Evolutionary conservation across 1,140 invertebrate genomes (phyloP), one percentile per base, ranked within the genome.

Genomic region (Platyscapa corneri): DNA sequence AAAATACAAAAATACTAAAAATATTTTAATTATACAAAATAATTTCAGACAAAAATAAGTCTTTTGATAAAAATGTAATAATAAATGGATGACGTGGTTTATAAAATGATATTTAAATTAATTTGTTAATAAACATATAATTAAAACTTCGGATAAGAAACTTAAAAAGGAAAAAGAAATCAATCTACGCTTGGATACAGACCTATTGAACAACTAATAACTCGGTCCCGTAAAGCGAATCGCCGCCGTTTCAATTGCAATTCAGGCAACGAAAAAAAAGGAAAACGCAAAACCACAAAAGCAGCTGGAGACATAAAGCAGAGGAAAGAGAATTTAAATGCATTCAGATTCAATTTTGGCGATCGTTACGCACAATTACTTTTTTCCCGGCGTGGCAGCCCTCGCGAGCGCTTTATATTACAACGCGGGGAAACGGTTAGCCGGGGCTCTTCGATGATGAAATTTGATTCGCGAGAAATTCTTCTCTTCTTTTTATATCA

Each of bases 261-360:
- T 37, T 23, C 18, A 30, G 16, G 0, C 14, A 82, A 27, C 14
- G 32, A 72, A 32, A 16, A 30, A n/a, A 76, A 76, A 72, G 67
- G 72, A 80, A 83, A 83, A 83, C 39, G 12, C 56, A 23, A 12
- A 64, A 20, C 27, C 65, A 20, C 76, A 20, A 42, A 14, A 67
- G 37, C 32, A 7, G 37, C 27, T 30, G 34, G 79, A 70, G 20
- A 53, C 46, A 67, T 34, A 16, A 32, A 64, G 18, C 42, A 5
- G 60, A 77, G 49, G 5, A 64, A 60, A 74, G 30, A 27, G 56
- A 37, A 37, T 82, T 53, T 49, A 56, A 82, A 86, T 70, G 75
- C 84, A 86, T 86, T 78, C 84, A 27, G 79, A 86, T 86, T 86
- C 74, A 86, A 86, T 86, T 86, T 86, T 39, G 34, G 5, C 67